Percentiles rank a stretch among this genome's conserved stretches.
These are phyloP conservation scores for Thaumatotibia leucotreta DNA, from an alignment of 1,140 invertebrate species.

Conservation along the genomic window DNA sequence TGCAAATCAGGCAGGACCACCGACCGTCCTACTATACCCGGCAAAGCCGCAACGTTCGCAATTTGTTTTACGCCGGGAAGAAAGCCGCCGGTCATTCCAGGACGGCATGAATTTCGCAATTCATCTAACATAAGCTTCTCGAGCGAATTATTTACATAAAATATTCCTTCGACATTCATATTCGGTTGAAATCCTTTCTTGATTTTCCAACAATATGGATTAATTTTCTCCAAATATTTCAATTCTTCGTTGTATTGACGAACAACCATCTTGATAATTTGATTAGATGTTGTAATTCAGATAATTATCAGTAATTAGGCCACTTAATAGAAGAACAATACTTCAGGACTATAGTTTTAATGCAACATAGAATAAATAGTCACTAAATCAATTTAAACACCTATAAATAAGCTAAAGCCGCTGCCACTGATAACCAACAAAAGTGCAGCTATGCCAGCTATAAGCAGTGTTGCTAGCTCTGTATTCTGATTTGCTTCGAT, in stretches of 20 bases:
- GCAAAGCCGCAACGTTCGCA: slow-evolving; percentile 98
- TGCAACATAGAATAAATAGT: too few species aligned
- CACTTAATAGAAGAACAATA: too few species aligned
- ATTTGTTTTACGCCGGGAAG: slow-evolving; percentile 99
- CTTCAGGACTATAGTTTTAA: too few species aligned
- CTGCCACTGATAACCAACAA: too few species aligned
- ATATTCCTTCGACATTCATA: slow-evolving; percentile 99
- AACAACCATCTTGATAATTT: slow-evolving; percentile 87
- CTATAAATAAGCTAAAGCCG: too few species aligned
- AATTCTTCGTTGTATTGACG: slow-evolving; percentile 96
- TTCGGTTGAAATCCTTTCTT: slow-evolving; percentile 99
- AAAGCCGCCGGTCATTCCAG: slow-evolving; percentile 95
- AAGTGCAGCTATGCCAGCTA: too few species aligned
- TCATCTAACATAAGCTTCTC: slow-evolving; percentile 99
- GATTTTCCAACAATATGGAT: slow-evolving; percentile 92
- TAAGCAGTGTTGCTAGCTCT: too few species aligned
- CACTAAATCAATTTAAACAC: too few species aligned
- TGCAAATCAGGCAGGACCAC: slow-evolving; percentile 98
- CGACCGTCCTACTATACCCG: slow-evolving; percentile 96
- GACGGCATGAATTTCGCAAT: slow-evolving; percentile 91
- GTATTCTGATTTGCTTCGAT: too few species aligned
- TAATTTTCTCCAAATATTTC: slow-evolving; percentile 94
- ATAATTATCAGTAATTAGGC: too few species aligned
- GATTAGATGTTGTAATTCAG: too few species aligned
- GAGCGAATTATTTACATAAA: slow-evolving; percentile 96